Evolutionary conservation across 2,113 vertebrate genomes (phyloP), one percentile per base, ranked within the genome.

Genomic region (Euleptes europaea): DNA sequence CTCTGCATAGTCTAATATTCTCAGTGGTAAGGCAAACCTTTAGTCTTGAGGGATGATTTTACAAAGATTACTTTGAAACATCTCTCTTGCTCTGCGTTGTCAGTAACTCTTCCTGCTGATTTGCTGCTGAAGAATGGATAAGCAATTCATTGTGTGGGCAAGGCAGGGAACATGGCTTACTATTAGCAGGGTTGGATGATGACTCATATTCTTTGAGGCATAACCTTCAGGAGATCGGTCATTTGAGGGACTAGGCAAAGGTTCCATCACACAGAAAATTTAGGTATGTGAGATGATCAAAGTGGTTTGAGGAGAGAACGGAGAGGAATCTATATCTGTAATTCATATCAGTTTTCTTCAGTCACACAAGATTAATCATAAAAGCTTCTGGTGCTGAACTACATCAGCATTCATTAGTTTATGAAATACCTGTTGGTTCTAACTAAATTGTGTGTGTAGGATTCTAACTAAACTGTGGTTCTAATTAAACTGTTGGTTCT

Each of bases 71-170:
- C 14, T 26, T 49, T 81, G 47, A 76, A 0, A 0, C 5, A n/a
- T 51, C 1, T 21, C 1, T 10, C 57, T 44, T 28, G 40, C n/a
- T 63, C 17, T 0, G 0, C 33, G 40, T 40, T 0, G 26, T n/a
- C 0, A 0, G 2, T 72, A 14, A 40, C 38, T 44, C 44, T 87
- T 35, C 13, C 42, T 57, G 47, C 40, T 38, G 23, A 80, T 35
- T 28, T 44, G 12, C 14, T 51, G 57, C 14, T 26, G 0, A 0
- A 0, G 71, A 23, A 0, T 1, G 57, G 60, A 76, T 38, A 65
- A 78, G 31, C 0, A 26, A 0, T 0, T 85, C 40, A 28, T 26
- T 74, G 49, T 0, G 0, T 0, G 0, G 40, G 31, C 3, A 71
- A 60, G 7, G 23, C 33, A 42, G 2, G 1, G 38, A 40, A 19